phyloP scores from a whole-genome alignment of 2,888 invertebrate species.

The Xylota sylvarum region DNA sequence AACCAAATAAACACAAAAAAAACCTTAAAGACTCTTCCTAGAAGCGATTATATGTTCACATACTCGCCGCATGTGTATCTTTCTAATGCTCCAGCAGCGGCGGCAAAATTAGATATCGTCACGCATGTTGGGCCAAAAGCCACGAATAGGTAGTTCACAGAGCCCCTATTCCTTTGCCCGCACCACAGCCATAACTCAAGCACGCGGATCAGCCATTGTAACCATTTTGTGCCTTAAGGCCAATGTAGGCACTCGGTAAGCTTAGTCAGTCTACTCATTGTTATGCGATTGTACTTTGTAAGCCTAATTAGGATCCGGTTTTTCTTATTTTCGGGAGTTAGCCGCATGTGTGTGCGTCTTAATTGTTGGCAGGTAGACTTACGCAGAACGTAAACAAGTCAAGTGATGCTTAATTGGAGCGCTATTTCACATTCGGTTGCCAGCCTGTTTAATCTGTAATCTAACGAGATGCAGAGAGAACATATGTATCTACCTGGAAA shows the following conservation, averaged over 20 bases:
- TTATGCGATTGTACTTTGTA: conserved; percentile 39
- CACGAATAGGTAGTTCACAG: conserved; percentile 30
- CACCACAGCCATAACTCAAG: conserved; percentile 11
- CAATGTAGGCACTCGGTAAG: conserved; percentile 23
- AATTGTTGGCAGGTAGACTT: conserved; percentile 26
- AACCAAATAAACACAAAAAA: neutral
- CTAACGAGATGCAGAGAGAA: neutral
- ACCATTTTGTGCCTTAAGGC: conserved; percentile 36
- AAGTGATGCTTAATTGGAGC: conserved; percentile 37
- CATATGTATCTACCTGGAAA: neutral
- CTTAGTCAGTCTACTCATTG: conserved; percentile 31
- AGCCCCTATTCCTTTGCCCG: neutral
- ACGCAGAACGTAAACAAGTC: conserved; percentile 15
- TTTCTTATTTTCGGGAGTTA: conserved; percentile 2
- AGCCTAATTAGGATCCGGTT: conserved; percentile 62
- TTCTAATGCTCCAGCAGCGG: conserved; percentile 6
- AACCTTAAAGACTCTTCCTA: conserved; percentile 43
- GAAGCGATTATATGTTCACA: conserved; percentile 56
- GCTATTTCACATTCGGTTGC: conserved; percentile 13
- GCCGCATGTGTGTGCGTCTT: conserved; percentile 15
- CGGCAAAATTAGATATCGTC: conserved; percentile 57
- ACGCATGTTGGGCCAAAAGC: conserved; percentile 49
- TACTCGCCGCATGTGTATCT: conserved; percentile 33
- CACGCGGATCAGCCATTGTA: conserved; percentile 26
- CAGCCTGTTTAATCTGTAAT: neutral